A percentile compares a stretch with the other conserved stretches of the same genome.
Evolutionary conservation across 2,888 invertebrate species (phyloP).

Genomic region (Chrysomela aeneicollis): DNA sequence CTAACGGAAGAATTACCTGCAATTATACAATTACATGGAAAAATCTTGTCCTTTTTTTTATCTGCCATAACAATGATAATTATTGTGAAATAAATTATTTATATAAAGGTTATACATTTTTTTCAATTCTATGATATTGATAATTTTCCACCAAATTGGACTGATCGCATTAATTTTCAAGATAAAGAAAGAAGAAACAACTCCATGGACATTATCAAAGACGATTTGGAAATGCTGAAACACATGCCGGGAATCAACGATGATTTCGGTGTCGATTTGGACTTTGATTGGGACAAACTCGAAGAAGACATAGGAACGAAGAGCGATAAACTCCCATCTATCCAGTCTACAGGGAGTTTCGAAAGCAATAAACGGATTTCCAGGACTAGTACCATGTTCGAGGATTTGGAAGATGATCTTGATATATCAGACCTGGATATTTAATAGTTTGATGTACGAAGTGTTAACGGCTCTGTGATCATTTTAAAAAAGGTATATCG

Average conservation of each 20-base stretch:
- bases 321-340: not conserved
- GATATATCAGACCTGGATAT: slow-evolving; percentile 5
- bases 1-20: too few relatives aligned
- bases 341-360: not conserved
- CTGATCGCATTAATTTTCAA: not conserved
- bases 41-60: too few relatives aligned
- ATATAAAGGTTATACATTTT: too few relatives aligned
- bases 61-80: too few relatives aligned
- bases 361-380: not conserved
- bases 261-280: slow-evolving; percentile 50
- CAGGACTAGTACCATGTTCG: not conserved
- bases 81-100: too few relatives aligned
- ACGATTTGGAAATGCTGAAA: slow-evolving; percentile 46
- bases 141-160: too few relatives aligned
- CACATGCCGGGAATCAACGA: slow-evolving; percentile 50
- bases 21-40: too few relatives aligned
- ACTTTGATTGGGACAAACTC: slow-evolving; percentile 51
- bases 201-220: slow-evolving; percentile 25
- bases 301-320: not conserved
- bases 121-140: too few relatives aligned
- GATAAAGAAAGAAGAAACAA: not conserved
- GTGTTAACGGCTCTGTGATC: too few relatives aligned
- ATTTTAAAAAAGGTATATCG: too few relatives aligned
- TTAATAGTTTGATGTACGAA: not conserved
- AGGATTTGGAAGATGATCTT: not conserved